Evolutionary conservation across 2,888 invertebrate genomes (phyloP).

Genomic region (Latheticus oryzae): DNA sequence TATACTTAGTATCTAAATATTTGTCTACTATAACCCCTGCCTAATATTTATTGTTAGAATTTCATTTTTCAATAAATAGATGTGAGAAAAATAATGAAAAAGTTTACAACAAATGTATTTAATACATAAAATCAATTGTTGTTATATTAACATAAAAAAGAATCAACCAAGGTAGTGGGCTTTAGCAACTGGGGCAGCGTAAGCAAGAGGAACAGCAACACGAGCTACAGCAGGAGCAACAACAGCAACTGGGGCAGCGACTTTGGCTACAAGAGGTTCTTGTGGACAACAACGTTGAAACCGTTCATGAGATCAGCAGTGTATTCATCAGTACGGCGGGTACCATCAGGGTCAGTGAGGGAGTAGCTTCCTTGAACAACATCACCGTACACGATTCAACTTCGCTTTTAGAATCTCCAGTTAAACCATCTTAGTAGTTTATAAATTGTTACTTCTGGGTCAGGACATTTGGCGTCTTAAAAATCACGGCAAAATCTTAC

Average conservation of each 20-base stretch:
- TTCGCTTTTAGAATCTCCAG: constrained; percentile 71
- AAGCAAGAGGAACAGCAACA: constrained; percentile 47
- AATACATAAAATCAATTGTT: no score
- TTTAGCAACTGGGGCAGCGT: constrained; percentile 41
- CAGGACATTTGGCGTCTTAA: no score
- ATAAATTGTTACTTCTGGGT: no score
- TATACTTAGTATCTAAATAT: no score
- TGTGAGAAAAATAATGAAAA: no score
- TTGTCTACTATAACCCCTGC: no score
- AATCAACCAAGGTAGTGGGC: no score
- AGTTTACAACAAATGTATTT: no score
- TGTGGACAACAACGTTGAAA: constrained; percentile 70
- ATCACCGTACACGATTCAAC: constrained; percentile 74
- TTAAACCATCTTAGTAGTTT: constrained; percentile 68
- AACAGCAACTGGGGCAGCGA: constrained; percentile 50
- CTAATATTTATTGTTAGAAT: no score
- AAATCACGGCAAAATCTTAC: no score
- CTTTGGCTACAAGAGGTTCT: constrained; percentile 65
- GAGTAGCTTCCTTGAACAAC: constrained; percentile 72
- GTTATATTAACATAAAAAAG: no score
- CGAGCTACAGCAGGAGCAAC: constrained; percentile 47
- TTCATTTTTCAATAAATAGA: no score
- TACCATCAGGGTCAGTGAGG: constrained; percentile 72
- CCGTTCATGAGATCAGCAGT: constrained; percentile 63
- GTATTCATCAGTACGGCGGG: constrained; percentile 68